Percentiles rank a stretch among this genome's conserved stretches.
These are phyloP conservation scores for Drosophila rufa DNA, from an alignment of 1,140 invertebrate genomes.

Conservation along the genomic window DNA sequence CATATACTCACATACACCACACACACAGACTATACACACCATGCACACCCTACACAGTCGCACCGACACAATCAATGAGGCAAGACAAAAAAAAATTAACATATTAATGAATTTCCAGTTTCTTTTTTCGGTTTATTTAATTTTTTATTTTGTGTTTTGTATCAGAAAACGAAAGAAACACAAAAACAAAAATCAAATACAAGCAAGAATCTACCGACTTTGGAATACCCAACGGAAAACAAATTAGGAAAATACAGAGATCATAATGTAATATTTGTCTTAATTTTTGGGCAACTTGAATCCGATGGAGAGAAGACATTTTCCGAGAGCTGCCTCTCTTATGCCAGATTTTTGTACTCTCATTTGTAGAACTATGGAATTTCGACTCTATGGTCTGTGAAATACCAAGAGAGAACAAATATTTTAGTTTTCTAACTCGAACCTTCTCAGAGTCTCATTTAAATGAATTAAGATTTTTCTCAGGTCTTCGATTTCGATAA, in stretches of 20 bases:
- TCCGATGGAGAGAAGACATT: no score
- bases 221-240: slow-evolving; percentile 12
- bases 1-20: slow-evolving; percentile 1
- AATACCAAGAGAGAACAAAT: no score
- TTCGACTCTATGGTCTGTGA: no score
- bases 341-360: no score
- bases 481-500: no score
- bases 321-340: no score
- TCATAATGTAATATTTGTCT: not conserved
- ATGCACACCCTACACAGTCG: slow-evolving; percentile 13
- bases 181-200: slow-evolving; percentile 10
- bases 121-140: slow-evolving; percentile 58
- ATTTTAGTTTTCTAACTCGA: no score
- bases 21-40: not conserved
- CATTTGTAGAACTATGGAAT: no score
- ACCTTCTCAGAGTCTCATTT: no score
- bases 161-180: slow-evolving; percentile 13
- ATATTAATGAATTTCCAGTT: slow-evolving; percentile 83
- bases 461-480: no score
- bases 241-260: not conserved
- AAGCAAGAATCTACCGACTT: slow-evolving; percentile 20
- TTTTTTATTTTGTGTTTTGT: slow-evolving; percentile 52
- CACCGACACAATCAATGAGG: slow-evolving; percentile 53
- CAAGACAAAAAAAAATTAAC: slow-evolving; percentile 73
- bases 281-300: no score